Evolutionary conservation across 2,797 vertebrate genomes (phyloP), one percentile per base, ranked within the genome.

Genomic region (Hemitrygon akajei): DNA sequence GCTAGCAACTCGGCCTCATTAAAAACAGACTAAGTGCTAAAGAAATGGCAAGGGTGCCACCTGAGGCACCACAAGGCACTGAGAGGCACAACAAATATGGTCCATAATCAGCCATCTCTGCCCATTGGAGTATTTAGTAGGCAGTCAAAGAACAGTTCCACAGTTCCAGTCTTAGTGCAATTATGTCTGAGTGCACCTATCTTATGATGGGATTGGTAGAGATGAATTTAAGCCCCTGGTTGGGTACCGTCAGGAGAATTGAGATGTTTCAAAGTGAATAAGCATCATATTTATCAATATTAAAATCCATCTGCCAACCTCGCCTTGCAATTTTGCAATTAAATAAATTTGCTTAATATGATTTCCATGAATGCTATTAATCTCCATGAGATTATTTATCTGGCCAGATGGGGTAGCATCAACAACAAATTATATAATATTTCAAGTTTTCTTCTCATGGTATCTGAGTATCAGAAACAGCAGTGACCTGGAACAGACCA

Each of bases 281-380:
- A 47, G 75, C 22, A 22, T 47, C 40, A 56, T 37, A 47, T 75
- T 73, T 92, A 73, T 92, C 91, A 69, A 71, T 71, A 73, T 91
- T 91, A 91, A 91, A 73, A 37, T 73, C 89, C 37, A 92, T 75
- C 91, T 92, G 91, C 71, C 69, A 47, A 40, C 22, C 37, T 75
- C 56, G 37, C 22, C 71, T 69, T 89, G n/a, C 16, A 37, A 37
- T 89, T 47, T 40, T 30, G 22, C 47, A 92, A 92, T 92, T 92
- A 92, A 73, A 56, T 75, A 75, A 56, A 92, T 30, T 75, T 75
- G 34, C 63, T 37, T 89, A 75, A 71, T 75, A 63, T 73, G 66
- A 73, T 47, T 2, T 37, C 66, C 69, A 34, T 47, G 89, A 91
- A 73, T 73, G 91, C 34, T 47, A 75, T 92, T 34, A 40, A 92